Evolutionary conservation across 64 coral and sea anemone species (phyloP), one percentile per base, ranked within the genome.

Genomic region (Platygyra sinensis): DNA sequence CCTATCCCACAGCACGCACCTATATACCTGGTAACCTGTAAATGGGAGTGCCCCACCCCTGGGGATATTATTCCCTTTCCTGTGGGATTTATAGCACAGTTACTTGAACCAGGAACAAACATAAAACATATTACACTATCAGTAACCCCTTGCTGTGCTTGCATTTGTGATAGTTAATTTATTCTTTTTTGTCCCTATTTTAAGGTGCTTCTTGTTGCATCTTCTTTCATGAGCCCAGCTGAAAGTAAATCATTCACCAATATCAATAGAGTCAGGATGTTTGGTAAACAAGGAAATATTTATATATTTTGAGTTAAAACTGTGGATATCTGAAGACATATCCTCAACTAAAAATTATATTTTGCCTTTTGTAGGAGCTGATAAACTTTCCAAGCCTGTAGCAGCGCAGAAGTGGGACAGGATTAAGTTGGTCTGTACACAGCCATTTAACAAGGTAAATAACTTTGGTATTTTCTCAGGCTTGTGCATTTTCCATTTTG

Each of bases 201-300:
- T 69, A n/a, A 99, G 97, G 97, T 99, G 15, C 87, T 99, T 27
- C 91, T 99, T 78, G 97, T 99, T 14, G 92, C 97, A 12, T 99
- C 97, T 0, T 99, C 97, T 8, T 99, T 99, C 64, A 99, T 99
- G 97, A 99, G 93, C 59, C 97, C 97, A 20, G 78, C 84, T 62
- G 97, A 99, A 77, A 94, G 97, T 67, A 99, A 99, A 76, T 93
- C 94, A 32, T 95, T 95, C n/a, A 91, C 91, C 30, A 99, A 93
- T 78, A 96, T 74, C 16, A 96, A 88, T 63, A 87, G 97, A 87
- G 97, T 99, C 4, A 96, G 97, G 31, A 99, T 99, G 91, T 99
- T 99, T 87, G 97, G 97, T 99, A 96, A 94, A 94, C 8, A 38
- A 67, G 20, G 61, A n/a, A n/a, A 10, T 67, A 4, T 69, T n/a